phyloP scores from a whole-genome alignment of 1,140 invertebrate genomes.

The Drosophila malerkotliana region DNA sequence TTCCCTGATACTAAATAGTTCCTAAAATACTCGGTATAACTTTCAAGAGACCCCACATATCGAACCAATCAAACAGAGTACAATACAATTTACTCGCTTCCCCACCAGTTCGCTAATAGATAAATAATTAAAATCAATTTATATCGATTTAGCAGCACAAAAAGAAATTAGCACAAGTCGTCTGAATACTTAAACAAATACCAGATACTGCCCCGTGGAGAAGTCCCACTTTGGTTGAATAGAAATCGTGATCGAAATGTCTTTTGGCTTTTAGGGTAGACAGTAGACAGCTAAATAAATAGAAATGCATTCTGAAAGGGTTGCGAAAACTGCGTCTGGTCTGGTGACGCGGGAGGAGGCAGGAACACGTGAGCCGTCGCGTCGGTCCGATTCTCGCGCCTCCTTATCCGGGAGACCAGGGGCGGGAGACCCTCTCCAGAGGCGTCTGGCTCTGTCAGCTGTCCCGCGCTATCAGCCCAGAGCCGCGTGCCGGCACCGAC shows the following conservation, averaged over 20 bases:
- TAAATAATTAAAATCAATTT: conserved; percentile 83
- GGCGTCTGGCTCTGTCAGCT: conserved; percentile 52
- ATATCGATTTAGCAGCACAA: conserved; percentile 78
- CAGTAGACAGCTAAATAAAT: conserved; percentile 27
- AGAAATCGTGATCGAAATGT: conserved; percentile 50
- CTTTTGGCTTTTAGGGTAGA: conserved; percentile 5
- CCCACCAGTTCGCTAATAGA: conserved; percentile 73
- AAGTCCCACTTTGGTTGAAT: conserved; percentile 34
- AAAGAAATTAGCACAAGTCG: conserved; percentile 72
- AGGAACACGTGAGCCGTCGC: conserved; percentile 62
- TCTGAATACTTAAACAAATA: conserved; percentile 72
- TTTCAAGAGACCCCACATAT: conserved; percentile 5
- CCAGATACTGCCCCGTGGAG: conserved; percentile 7
- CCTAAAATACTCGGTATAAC: conserved; percentile 13
- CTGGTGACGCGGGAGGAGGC: conserved; percentile 14
- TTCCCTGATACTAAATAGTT: neutral
- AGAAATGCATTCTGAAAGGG: conserved; percentile 29
- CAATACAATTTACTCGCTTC: conserved; percentile 48
- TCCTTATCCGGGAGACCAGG: conserved; percentile 8
- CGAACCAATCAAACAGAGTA: conserved; percentile 37
- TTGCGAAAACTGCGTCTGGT: conserved; percentile 14
- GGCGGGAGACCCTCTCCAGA: conserved; percentile 17
- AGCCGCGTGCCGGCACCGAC: conserved; percentile 63
- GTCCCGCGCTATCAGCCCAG: conserved; percentile 51
- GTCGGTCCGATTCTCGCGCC: no score